phyloP scores from a whole-genome alignment of 2,113 vertebrate species.

The Hippopotamus amphibius region DNA sequence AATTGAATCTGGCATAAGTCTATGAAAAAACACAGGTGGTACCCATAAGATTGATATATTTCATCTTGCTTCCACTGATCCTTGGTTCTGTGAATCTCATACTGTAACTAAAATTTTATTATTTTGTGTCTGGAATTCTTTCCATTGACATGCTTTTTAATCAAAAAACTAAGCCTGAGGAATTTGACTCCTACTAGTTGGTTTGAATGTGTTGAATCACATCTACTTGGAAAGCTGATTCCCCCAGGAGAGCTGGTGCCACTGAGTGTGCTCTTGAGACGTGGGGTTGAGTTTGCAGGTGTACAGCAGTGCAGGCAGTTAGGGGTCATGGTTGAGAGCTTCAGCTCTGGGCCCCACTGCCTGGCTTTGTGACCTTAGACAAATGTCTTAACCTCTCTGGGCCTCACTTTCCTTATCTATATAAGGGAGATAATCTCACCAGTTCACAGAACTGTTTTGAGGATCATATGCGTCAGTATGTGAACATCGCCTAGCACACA shows the following conservation, averaged over 20 bases:
- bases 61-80: constrained; percentile 36
- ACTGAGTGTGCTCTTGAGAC: not conserved
- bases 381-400: not conserved
- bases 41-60: not conserved
- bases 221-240: not conserved
- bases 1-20: not conserved
- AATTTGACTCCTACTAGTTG: not conserved
- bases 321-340: not conserved
- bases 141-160: not conserved
- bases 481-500: not conserved
- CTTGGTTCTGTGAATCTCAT: constrained; percentile 69
- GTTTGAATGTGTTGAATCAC: not conserved
- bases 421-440: not conserved
- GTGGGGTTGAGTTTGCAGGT: rapidly evolving
- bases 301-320: no score
- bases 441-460: not conserved
- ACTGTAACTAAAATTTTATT: constrained; percentile 72
- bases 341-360: not conserved
- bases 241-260: not conserved
- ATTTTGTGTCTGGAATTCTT: constrained; percentile 73
- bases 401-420: not conserved
- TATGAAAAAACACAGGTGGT: constrained; percentile 13
- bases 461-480: not conserved
- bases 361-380: not conserved
- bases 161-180: not conserved